Evolutionary conservation across 2,888 invertebrate genomes (phyloP).

Genomic region (Ceramica pisi): DNA sequence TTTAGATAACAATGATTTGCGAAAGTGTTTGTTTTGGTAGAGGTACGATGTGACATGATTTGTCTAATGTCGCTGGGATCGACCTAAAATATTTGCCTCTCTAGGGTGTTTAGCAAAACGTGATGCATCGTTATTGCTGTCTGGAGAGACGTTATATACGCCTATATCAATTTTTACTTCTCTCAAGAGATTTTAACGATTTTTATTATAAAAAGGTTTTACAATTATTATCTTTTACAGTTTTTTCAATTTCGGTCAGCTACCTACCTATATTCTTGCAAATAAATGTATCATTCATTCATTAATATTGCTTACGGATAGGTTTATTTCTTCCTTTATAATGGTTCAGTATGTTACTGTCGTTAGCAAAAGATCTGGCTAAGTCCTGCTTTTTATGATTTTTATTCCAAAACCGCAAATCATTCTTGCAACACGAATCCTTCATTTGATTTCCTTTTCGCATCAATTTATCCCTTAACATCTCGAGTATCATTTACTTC

Average conservation of each 20-base stretch:
- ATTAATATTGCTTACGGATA: no score
- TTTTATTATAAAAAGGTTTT: slow-evolving; percentile 2
- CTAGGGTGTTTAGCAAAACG: slow-evolving; percentile 23
- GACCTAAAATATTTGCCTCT: slow-evolving; percentile 22
- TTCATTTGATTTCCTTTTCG: slow-evolving; percentile 57
- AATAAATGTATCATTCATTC: no score
- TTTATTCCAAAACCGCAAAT: slow-evolving; percentile 24
- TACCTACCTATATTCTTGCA: no score
- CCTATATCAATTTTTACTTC: not conserved
- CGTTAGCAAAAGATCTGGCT: not conserved
- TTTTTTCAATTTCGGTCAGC: no score
- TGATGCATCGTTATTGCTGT: slow-evolving; percentile 27
- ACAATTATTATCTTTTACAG: no score
- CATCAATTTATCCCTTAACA: slow-evolving; percentile 43
- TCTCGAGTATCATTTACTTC: slow-evolving; percentile 58
- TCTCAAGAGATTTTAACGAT: not conserved
- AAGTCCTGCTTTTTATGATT: not conserved
- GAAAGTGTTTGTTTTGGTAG: slow-evolving; percentile 60
- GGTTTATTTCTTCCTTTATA: not conserved
- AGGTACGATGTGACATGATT: slow-evolving; percentile 40
- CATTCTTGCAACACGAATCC: slow-evolving; percentile 54
- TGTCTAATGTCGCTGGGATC: slow-evolving; percentile 19
- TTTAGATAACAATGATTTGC: slow-evolving; percentile 74
- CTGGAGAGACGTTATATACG: not conserved
- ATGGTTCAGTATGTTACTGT: not conserved